Evolutionary conservation across 2,797 vertebrate species (phyloP).

Genomic region (Discoglossus pictus): DNA sequence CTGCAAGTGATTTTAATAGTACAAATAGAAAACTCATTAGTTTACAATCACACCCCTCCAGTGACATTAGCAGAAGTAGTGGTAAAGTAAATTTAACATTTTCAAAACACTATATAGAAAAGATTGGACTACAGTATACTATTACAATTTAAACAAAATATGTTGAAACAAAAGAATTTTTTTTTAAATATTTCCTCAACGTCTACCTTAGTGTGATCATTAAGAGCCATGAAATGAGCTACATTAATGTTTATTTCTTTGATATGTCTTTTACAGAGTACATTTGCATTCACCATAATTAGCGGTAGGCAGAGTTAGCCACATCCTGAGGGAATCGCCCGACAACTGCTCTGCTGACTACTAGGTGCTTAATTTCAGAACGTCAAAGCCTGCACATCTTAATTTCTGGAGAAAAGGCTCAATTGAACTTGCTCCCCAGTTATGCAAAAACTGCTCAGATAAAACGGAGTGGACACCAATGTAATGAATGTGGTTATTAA

Average conservation of each 20-base stretch:
- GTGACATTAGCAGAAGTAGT: too few species aligned
- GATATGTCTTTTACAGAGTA: conserved; percentile 66
- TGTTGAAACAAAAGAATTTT: too few species aligned
- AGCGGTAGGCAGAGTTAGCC: conserved; percentile 83
- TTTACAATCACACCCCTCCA: too few species aligned
- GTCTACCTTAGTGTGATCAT: conserved; percentile 50
- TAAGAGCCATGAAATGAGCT: conserved; percentile 62
- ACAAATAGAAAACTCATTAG: too few species aligned
- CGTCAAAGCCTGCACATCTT: conserved; percentile 93
- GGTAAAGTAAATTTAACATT: too few species aligned
- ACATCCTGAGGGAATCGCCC: conserved; percentile 86
- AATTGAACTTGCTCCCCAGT: conserved; percentile 81
- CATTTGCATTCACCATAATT: conserved; percentile 94
- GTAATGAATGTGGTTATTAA: conserved; percentile 99
- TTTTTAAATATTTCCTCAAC: conserved; percentile 42
- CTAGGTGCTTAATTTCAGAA: conserved; percentile 94
- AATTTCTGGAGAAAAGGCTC: conserved; percentile 89
- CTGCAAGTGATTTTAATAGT: too few species aligned
- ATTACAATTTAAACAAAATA: too few species aligned
- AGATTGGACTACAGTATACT: too few species aligned
- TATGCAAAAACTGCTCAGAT: conserved; percentile 81
- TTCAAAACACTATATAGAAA: too few species aligned
- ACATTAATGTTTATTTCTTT: conserved; percentile 64
- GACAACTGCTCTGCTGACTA: conserved; percentile 91
- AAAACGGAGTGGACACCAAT: conserved; percentile 87